A percentile compares a stretch with the other conserved stretches of the same genome.
Evolutionary conservation across 2,797 vertebrate genomes (phyloP).

Genomic region (Coregonus suidteri): DNA sequence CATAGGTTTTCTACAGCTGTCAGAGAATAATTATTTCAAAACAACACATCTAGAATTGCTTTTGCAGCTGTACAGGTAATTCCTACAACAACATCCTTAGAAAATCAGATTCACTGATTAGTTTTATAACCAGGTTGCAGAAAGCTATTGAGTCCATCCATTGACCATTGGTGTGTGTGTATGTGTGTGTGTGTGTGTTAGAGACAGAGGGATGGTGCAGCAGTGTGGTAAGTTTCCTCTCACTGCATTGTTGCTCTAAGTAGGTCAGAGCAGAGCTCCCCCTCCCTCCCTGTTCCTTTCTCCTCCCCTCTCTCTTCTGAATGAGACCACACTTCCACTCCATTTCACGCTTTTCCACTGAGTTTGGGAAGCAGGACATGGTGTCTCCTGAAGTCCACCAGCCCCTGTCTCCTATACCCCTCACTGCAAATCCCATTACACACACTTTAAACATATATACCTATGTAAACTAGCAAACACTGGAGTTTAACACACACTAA

Average conservation of each 20-base stretch:
- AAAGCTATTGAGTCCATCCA: slow-evolving; percentile 1
- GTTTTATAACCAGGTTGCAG: background rate
- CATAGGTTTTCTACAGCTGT: background rate
- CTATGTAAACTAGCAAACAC: background rate
- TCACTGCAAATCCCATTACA: background rate
- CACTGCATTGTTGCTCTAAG: background rate
- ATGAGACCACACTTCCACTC: background rate
- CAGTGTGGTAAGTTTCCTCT: background rate
- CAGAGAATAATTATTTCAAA: background rate
- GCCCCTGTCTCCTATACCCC: background rate
- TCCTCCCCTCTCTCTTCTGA: background rate
- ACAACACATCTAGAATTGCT: background rate
- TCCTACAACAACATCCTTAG: background rate
- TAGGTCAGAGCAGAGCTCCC: background rate
- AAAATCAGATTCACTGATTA: background rate
- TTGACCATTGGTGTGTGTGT: background rate
- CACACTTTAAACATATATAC: background rate
- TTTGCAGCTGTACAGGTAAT: background rate
- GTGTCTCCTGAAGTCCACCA: background rate
- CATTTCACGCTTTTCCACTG: background rate
- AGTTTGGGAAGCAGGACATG: background rate
- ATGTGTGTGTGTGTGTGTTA: slow-evolving; percentile 15
- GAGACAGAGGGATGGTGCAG: background rate
- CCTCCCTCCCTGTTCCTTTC: background rate
- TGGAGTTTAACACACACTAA: background rate